These are phyloP conservation scores for Colius striatus DNA, from an alignment of 2,113 vertebrate species.

Conservation along the genomic window DNA sequence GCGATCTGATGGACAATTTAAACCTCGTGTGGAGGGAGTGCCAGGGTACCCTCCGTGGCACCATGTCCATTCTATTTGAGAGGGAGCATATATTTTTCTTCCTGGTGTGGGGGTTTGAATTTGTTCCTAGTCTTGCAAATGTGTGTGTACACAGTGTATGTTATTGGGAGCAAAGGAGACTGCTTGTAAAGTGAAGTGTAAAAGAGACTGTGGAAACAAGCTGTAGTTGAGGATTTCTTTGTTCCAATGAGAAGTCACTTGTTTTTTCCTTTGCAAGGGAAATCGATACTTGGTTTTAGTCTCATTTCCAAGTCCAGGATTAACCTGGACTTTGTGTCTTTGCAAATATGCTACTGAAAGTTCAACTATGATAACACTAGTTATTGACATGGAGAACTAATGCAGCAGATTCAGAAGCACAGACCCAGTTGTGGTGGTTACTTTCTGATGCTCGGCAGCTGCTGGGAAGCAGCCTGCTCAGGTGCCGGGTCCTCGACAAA, in stretches of 20 bases:
- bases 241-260: not conserved
- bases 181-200: not conserved
- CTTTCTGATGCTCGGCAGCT: not conserved
- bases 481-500: not conserved
- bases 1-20: not conserved
- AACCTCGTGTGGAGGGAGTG: accelerated
- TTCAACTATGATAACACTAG: not conserved
- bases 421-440: not conserved
- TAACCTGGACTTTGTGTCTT: not conserved
- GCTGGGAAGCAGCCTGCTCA: not conserved
- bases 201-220: not conserved
- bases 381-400: not conserved
- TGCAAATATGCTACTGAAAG: not conserved
- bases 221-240: not conserved
- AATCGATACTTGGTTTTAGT: not conserved
- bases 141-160: accelerated
- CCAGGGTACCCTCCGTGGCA: not conserved
- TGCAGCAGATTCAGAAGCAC: not conserved
- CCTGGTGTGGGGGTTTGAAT: not conserved
- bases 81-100: not conserved
- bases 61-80: accelerated
- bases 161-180: not conserved
- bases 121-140: not conserved
- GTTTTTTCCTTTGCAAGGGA: not conserved
- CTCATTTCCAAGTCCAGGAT: not conserved